Percentiles rank a stretch among this genome's conserved stretches.
Conservation (phyloP, 2,797 vertebrate genomes). For the Gastrophryne carolinensis region DNA sequence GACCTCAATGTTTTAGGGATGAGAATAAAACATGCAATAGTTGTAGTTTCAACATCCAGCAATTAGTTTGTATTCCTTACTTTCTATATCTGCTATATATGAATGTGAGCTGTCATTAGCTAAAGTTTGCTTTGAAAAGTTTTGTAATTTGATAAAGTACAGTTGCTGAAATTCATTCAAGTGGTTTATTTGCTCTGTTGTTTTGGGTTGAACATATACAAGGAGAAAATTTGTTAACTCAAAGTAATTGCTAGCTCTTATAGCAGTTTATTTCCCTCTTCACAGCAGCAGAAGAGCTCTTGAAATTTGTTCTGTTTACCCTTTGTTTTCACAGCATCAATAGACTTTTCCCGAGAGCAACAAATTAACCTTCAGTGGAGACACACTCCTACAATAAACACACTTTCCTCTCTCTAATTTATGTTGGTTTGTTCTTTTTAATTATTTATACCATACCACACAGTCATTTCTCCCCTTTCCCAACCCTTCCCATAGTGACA, state of each 20-base stretch:
- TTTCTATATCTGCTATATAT: not conserved
- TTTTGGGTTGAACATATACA: constrained; percentile 4
- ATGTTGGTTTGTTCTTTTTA: constrained; percentile 35
- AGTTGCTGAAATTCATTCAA: constrained; percentile 7
- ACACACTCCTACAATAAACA: constrained; percentile 22
- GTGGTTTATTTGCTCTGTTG: not conserved
- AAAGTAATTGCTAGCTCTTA: constrained; percentile 41
- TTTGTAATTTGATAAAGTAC: constrained; percentile 40
- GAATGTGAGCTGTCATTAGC: constrained; percentile 36
- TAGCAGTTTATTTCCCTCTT: constrained; percentile 42
- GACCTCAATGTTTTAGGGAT: no score
- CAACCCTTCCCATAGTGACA: constrained; percentile 57
- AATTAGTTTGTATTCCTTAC: not conserved
- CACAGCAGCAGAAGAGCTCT: constrained; percentile 34
- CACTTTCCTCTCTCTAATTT: constrained; percentile 15
- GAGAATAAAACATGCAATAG: no score
- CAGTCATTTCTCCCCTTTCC: constrained; percentile 57
- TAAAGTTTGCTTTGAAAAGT: constrained; percentile 41
- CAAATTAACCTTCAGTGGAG: constrained; percentile 32
- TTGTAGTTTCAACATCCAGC: no score
- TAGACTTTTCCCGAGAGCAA: constrained; percentile 45
- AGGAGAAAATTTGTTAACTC: not conserved
- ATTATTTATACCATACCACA: constrained; percentile 56
- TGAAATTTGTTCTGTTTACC: constrained; percentile 46
- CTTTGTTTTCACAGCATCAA: constrained; percentile 49